Percentiles rank a stretch among this genome's conserved stretches.
Conservation (phyloP, 2,888 invertebrate genomes). For the Cremastinae sp. region DNA sequence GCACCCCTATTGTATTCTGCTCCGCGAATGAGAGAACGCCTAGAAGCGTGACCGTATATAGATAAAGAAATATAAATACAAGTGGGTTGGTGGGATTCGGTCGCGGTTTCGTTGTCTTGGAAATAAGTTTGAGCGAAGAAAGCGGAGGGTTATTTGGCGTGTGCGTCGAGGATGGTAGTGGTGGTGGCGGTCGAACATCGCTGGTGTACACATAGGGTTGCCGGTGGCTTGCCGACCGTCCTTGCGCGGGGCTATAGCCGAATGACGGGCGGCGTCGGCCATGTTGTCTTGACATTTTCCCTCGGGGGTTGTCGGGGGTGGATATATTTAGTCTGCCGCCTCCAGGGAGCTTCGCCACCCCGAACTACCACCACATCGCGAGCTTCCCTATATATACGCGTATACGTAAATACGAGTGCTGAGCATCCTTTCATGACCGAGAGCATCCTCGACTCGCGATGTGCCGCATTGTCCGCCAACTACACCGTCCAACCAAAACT, state of each 20-base stretch:
- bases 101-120: conserved; percentile 51
- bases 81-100: conserved; percentile 18
- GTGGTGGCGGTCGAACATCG: conserved; percentile 71
- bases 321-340: conserved; percentile 80
- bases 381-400: conserved; percentile 56
- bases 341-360: conserved; percentile 74
- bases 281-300: conserved; percentile 81
- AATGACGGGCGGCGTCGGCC: conserved; percentile 80
- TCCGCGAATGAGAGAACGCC: no score
- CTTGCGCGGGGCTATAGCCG: conserved; percentile 66
- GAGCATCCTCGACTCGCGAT: conserved; percentile 79
- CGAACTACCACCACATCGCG: conserved; percentile 48
- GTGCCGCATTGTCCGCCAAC: conserved; percentile 75
- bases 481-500: conserved; percentile 66
- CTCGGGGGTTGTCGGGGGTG: conserved; percentile 74
- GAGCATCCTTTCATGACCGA: conserved; percentile 68
- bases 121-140: conserved; percentile 55
- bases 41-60: neutral
- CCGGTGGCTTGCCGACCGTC: conserved; percentile 56
- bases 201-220: conserved; percentile 75
- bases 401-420: conserved; percentile 44
- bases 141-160: conserved; percentile 51
- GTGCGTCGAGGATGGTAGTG: conserved; percentile 27
- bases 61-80: neutral
- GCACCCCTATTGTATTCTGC: no score